Evolutionary conservation across 2,113 vertebrate genomes (phyloP), one percentile per base, ranked within the genome.

Genomic region (Narcine bancroftii): DNA sequence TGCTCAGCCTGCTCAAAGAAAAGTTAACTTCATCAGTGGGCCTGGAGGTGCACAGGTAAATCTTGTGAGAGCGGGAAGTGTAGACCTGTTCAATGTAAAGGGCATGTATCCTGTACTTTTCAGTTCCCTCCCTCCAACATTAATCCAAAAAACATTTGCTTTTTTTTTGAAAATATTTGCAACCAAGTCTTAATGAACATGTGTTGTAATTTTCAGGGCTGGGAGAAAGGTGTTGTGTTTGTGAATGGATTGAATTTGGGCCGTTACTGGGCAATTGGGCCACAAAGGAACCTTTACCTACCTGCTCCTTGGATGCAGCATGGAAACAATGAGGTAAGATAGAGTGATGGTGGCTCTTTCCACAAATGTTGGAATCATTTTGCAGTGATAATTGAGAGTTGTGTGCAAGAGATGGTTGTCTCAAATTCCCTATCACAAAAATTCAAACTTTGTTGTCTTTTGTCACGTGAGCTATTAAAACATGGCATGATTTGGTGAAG

Each of bases 261-360:
- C 6, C 97, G 98, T 15, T 99, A 99, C 94, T 99, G 98, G 98
- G 97, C 97, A n/a, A 94, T 98, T 2, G 98, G 98, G 36, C 98
- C 98, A 75, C 98, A 99, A 94, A 96, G 98, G 94, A 95, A 97
- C 0, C 97, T 99, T 5, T 99, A 98, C 95, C 95, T 99, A 50
- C 98, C 98, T 0, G 97, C 96, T 1, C 96, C 97, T 24, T 97
- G 98, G 95, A 94, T 99, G 53, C 93, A 96, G 81, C 96, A 95
- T 93, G 98, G 98, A 60, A 93, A 94, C 92, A 99, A 99, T 50
- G 96, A 98, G 96, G 98, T 99, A 95, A 94, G 96, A 89, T 0
- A 39, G 56, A 45, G 42, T 47, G 17, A 63, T n/a, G n/a, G 6
- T 36, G 24, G n/a, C 29, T 39, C 11, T 66, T 42, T 26, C 6